These are phyloP conservation scores for Microcebus murinus DNA, from an alignment of 2,113 vertebrate species.

Conservation along the genomic window DNA sequence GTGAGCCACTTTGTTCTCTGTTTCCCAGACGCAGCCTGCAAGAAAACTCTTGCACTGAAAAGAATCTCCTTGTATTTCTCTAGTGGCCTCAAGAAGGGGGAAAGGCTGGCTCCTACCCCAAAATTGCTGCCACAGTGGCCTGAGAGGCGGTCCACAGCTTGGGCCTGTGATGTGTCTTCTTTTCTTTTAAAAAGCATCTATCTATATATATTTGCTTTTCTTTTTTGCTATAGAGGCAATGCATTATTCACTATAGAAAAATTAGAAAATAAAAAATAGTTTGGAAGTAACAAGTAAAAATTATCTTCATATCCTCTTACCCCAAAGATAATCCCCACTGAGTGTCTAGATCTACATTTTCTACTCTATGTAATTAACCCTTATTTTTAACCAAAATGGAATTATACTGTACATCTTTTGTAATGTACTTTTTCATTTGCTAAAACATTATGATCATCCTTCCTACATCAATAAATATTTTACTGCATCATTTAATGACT, in stretches of 20 bases:
- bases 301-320: not conserved
- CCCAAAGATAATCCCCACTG: not conserved
- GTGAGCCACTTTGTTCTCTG: not conserved
- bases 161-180: not conserved
- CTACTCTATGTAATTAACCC: not conserved
- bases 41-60: not conserved
- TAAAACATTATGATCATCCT: not conserved
- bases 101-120: not conserved
- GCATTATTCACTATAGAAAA: not conserved
- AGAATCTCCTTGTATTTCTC: not conserved
- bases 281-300: conserved; percentile 32
- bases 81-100: not conserved
- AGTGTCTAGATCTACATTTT: not conserved
- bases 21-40: not conserved
- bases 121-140: no score
- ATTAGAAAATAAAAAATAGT: not conserved
- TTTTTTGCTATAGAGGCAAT: not conserved
- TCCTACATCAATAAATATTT: not conserved
- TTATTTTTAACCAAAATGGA: conserved; percentile 7
- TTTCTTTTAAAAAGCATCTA: not conserved
- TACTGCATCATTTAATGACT: not conserved
- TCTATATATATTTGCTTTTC: not conserved
- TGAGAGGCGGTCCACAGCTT: not conserved
- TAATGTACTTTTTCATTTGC: not conserved
- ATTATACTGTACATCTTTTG: not conserved